Percentiles rank a stretch among this genome's conserved stretches.
phyloP scores from a whole-genome alignment of 2,888 invertebrate species.

The Tholera decimalis region DNA sequence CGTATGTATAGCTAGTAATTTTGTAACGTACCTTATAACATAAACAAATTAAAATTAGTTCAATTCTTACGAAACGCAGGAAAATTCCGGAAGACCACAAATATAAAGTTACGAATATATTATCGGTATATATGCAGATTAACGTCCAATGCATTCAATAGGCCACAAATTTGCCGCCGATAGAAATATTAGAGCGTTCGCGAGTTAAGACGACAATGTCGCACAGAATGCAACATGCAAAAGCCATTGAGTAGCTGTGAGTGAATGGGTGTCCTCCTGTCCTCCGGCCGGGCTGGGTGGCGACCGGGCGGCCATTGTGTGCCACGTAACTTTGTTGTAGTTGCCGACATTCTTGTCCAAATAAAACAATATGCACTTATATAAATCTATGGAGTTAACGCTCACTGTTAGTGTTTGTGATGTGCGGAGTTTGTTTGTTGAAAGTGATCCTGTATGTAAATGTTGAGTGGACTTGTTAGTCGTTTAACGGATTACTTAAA shows the following conservation, averaged over 20 bases:
- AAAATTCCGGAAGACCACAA: no score
- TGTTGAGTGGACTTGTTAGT: slow-evolving; percentile 13
- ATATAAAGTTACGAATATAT: slow-evolving; percentile 41
- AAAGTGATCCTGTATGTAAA: slow-evolving; percentile 24
- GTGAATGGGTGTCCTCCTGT: slow-evolving; percentile 76
- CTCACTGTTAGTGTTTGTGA: slow-evolving; percentile 31
- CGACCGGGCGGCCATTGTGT: slow-evolving; percentile 67
- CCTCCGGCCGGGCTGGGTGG: slow-evolving; percentile 62
- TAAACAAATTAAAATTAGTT: background rate
- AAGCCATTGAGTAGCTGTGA: slow-evolving; percentile 80
- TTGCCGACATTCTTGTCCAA: slow-evolving; percentile 51
- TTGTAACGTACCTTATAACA: no score
- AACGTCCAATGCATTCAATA: slow-evolving; percentile 50
- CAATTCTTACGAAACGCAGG: background rate
- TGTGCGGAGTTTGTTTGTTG: slow-evolving; percentile 29
- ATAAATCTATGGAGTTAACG: slow-evolving; percentile 33
- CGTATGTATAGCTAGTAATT: no score
- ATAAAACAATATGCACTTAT: slow-evolving; percentile 56
- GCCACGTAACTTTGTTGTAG: slow-evolving; percentile 69
- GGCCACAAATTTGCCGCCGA: slow-evolving; percentile 53
- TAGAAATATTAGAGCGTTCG: slow-evolving; percentile 66
- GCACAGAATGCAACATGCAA: slow-evolving; percentile 82
- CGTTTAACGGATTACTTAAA: background rate
- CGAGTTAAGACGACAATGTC: slow-evolving; percentile 67
- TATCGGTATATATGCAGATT: slow-evolving; percentile 58